These are phyloP conservation scores for Sturnira hondurensis DNA, from an alignment of 2,113 vertebrate species.

Conservation along the genomic window DNA sequence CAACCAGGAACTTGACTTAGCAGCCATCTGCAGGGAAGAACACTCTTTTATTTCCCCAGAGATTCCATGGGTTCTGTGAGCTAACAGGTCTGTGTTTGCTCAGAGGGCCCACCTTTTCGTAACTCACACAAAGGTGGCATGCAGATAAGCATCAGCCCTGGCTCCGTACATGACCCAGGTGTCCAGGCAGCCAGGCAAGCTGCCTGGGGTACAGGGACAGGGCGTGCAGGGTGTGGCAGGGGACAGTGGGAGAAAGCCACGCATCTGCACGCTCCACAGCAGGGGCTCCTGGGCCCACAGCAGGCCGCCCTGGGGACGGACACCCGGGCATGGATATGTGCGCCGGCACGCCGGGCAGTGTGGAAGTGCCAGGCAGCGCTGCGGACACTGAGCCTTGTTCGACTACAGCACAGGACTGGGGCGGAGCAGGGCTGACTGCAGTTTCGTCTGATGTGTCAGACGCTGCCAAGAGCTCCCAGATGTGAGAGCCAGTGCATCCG, in stretches of 20 bases:
- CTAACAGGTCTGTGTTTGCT: background rate
- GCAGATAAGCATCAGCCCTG: background rate
- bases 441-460: background rate
- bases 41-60: background rate
- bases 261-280: background rate
- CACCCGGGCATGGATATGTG: fast-evolving
- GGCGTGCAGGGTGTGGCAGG: background rate
- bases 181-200: background rate
- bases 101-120: background rate
- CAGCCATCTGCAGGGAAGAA: background rate
- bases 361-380: background rate
- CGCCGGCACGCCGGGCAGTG: fast-evolving
- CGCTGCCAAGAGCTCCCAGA: background rate
- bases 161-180: background rate
- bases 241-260: background rate
- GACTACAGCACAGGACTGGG: background rate
- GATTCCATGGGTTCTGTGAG: background rate
- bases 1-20: background rate
- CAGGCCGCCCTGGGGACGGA: background rate
- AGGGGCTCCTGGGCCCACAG: background rate
- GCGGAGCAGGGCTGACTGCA: background rate
- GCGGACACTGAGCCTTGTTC: background rate
- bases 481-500: background rate
- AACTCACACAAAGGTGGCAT: background rate
- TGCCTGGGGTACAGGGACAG: background rate